Base-by-base conservation (phyloP, 1,140 invertebrate genomes). In the Centruroides sculpturatus region DNA sequence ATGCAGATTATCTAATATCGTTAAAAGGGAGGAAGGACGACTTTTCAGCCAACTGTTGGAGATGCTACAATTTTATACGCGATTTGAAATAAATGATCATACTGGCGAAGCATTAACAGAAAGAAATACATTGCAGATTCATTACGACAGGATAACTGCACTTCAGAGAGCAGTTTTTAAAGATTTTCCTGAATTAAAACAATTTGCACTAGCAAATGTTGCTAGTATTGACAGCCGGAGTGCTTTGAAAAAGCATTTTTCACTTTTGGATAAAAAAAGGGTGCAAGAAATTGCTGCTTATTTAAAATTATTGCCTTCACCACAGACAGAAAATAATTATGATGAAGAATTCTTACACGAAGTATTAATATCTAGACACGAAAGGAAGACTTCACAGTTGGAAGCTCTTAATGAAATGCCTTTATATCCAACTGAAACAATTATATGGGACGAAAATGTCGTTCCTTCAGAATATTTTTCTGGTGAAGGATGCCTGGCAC, bases 381-480 rank as follows among this genome's bases (percentile, higher is more conserved):
- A 98, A 72, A 79, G 85, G 59, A 81, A 92, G 55, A 81, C 84
- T 13, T 98, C 93, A 0, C 96, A 98, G 70, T 73, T 98, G 48
- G 89, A 98, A 72, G 85, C 89, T 55, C 75, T 99, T 3, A 99
- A 99, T 71, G 86, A 92, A 67, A 96, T 99, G 90, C 94, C 97
- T 0, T 77, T 99, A 0, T 99, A 99, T 75, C 97, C 96, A 1
- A 98, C 93, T 0, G 96, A 99, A 72, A 84, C 92, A 56, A 86
- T 99, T 9, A 96, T 99, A 66, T 99, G 97, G 97, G 92, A 99
- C 76, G 94, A 98, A 73, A 98, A 97, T 71, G 83, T 99, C 47
- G 95, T 99, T 1, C 97, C 97, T 0, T 91, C 89, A 0, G 94
- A 98, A 69, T 97, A 95, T 74, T 98, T 91, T 75, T 92, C 89